Percentiles rank a stretch among this genome's conserved stretches.
Evolutionary conservation across 53 echinoderm and acorn worm genomes (phyloP).

Genomic region (Echinarachnius parma): DNA sequence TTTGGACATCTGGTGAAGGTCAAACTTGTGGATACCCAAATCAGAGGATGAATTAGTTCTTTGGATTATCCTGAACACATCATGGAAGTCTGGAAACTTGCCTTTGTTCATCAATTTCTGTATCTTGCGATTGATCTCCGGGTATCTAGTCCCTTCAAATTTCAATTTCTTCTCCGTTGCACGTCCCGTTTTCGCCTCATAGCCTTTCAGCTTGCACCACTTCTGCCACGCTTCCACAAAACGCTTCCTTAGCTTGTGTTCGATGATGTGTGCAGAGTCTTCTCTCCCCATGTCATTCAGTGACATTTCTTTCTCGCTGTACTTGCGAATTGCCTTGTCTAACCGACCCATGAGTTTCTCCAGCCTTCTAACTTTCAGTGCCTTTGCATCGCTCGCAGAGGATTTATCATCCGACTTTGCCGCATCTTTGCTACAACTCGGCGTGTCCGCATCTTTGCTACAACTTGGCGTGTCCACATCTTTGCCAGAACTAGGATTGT

Average conservation of each 20-base stretch:
- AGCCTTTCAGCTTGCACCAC: constrained; percentile 71
- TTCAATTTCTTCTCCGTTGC: constrained; percentile 59
- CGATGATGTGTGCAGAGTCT: constrained; percentile 74
- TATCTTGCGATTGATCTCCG: constrained; percentile 75
- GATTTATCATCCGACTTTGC: neutral
- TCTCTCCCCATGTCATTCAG: constrained; percentile 80
- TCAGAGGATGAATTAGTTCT: constrained; percentile 61
- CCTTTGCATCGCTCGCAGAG: neutral
- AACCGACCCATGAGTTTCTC: constrained; percentile 62
- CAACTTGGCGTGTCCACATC: neutral
- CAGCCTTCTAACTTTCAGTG: constrained; percentile 49
- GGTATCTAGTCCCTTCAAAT: constrained; percentile 71
- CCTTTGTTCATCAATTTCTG: constrained; percentile 60
- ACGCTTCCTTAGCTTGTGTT: constrained; percentile 71
- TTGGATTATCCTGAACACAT: constrained; percentile 51
- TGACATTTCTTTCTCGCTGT: constrained; percentile 72
- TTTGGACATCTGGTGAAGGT: constrained; percentile 56
- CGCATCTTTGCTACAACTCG: neutral
- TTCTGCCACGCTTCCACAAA: constrained; percentile 78
- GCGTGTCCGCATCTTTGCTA: constrained; percentile 1
- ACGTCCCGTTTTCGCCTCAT: constrained; percentile 61
- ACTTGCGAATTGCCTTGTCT: constrained; percentile 65
- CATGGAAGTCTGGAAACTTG: constrained; percentile 82
- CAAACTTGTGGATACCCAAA: constrained; percentile 53
- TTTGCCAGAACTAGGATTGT: neutral